phyloP scores from a whole-genome alignment of 2,888 invertebrate species.

The Lasioglossum marginatum region DNA sequence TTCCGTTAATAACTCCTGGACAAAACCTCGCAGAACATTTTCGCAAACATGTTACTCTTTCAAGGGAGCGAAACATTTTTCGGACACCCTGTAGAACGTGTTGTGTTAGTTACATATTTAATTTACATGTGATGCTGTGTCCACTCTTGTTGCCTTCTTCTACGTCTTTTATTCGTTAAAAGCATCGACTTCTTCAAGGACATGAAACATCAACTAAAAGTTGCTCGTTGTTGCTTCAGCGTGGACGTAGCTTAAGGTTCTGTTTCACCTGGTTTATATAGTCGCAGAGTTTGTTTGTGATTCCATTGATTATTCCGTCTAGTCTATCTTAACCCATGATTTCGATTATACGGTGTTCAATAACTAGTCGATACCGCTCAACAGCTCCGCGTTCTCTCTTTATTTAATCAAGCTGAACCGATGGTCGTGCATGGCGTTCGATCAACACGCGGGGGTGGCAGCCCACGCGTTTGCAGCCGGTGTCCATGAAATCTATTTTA shows the following conservation, averaged over 20 bases:
- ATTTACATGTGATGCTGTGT: no score
- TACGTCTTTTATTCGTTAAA: no score
- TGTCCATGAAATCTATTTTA: slow-evolving; percentile 75
- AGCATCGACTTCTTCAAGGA: no score
- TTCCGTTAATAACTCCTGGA: no score
- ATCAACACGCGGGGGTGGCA: slow-evolving; percentile 56
- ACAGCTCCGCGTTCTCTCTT: slow-evolving; percentile 61
- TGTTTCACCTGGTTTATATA: background rate
- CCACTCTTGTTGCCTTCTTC: no score
- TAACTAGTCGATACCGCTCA: slow-evolving; percentile 36
- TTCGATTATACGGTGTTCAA: slow-evolving; percentile 33
- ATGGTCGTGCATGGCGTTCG: slow-evolving; percentile 68
- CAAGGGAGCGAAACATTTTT: no score
- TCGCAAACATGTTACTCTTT: no score
- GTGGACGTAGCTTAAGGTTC: background rate
- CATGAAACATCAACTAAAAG: background rate
- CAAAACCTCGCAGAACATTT: no score
- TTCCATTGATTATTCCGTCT: background rate
- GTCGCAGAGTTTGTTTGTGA: background rate
- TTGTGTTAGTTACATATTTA: no score
- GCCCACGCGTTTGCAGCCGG: slow-evolving; percentile 58
- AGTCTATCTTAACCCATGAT: slow-evolving; percentile 14
- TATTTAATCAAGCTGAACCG: slow-evolving; percentile 74
- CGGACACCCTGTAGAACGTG: no score
- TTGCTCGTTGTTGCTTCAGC: background rate